Base-by-base conservation (phyloP, 1,140 invertebrate genomes). In the Helicorthomorpha holstii region DNA sequence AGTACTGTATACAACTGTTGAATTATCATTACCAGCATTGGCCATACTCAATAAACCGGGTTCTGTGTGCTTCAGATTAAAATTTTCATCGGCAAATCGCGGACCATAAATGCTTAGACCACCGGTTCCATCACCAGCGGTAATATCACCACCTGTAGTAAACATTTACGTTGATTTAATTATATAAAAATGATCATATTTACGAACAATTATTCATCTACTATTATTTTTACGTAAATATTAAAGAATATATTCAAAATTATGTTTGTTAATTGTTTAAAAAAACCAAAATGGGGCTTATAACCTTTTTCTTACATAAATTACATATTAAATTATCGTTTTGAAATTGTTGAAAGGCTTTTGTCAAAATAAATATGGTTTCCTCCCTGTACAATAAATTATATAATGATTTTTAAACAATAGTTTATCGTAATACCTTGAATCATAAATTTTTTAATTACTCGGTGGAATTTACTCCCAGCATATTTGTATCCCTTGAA, bases 41-140 rank as follows among this genome's bases (percentile, higher is more conserved):
- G 93, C 93, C 94, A 98, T 98, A 41, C 87, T 89, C 7, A 98
- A 66, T 69, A 90, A 87, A 27, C 94, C 93, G 12, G 91, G 75
- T 12, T 79, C 78, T 55, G 78, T 81, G 61, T 96, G 92, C 61
- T 86, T 83, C 12, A 94, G 74, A 48, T 81, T 80, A 64, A 97
- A 86, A 64, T 91, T 92, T 69, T 99, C 95, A 70, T 98, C 94
- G 29, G 82, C 74, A 66, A 98, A 98, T 51, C 85, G 80, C 12
- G 12, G 12, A 1, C 93, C 94, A 66, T 88, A 98, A 58, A 98
- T 95, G 62, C 83, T 87, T 1, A 79, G 73, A 0, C 80, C 81
- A 1, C 85, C 85, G 21, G 72, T 75, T 2, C 86, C 86, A 68
- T 89, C 79, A 54, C 75, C 75, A 2, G 84, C 67, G n/a, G n/a